Conservation (phyloP, 2,113 vertebrate genomes). For the Pollachius pollachius region DNA sequence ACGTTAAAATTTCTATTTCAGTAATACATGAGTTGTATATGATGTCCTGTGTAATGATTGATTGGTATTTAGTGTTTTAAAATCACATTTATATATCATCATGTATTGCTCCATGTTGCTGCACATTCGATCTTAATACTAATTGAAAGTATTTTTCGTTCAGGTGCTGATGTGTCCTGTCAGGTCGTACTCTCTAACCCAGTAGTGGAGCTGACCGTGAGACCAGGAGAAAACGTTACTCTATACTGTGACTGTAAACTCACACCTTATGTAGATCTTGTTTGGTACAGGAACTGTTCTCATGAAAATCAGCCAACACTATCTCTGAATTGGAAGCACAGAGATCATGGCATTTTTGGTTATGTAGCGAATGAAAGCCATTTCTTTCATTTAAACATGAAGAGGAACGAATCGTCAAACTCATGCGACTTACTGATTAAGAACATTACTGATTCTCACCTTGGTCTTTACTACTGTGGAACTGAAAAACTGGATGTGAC, state of each 20-base stretch:
- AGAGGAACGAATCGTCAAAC: not conserved
- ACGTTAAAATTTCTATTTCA: no score
- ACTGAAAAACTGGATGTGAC: fast-evolving
- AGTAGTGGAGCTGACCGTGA: constrained; percentile 13
- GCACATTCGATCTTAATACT: no score
- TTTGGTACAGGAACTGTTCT: constrained; percentile 49
- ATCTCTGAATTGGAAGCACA: not conserved
- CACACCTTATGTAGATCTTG: not conserved
- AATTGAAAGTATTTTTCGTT: not conserved
- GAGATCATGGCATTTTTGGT: no score
- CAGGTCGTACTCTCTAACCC: constrained; percentile 8
- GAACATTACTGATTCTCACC: constrained; percentile 32
- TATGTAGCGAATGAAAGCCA: not conserved
- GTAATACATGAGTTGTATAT: no score
- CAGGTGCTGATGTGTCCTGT: not conserved
- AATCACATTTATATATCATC: no score
- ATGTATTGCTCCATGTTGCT: no score
- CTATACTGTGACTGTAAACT: constrained; percentile 28
- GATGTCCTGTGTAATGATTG: no score
- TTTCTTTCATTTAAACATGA: not conserved
- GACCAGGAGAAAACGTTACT: constrained; percentile 40
- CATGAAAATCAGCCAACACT: constrained; percentile 39
- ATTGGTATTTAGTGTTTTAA: no score
- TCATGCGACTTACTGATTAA: constrained; percentile 38
- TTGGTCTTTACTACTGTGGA: constrained; percentile 47